Evolutionary conservation across 1,140 invertebrate species (phyloP), one percentile per base, ranked within the genome.

Genomic region (Macrobrachium nipponense): DNA sequence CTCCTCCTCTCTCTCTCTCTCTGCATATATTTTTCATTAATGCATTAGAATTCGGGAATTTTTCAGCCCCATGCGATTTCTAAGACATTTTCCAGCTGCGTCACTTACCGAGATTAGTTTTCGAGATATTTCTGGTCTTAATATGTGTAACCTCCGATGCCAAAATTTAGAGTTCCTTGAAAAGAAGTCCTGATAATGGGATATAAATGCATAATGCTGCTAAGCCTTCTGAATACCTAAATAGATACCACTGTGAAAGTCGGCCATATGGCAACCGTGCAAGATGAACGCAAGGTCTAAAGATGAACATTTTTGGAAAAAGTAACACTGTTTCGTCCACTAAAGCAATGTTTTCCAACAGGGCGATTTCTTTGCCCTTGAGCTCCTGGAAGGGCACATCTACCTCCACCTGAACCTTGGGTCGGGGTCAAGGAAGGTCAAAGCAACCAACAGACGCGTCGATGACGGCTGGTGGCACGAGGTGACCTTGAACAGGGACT

Each of bases 401-500:
- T 98, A 97, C 91, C 93, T 98, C 18, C 95, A 98, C 88, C 92
- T 98, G 80, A 96, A 98, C 91, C 92, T 99, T 20, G 98, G 98
- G 0, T 97, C 96, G n/a, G 98, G 97, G 0, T 93, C 95, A 8
- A 94, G 96, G 0, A 95, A 97, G 90, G 94, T 98, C 17, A 94
- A 96, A 89, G 95, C 96, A 0, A 97, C 96, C 0, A 93, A 95
- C 66, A 91, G 95, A 72, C 92, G 95, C 62, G 94, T 99, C 0
- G 96, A 98, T 90, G 97, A 99, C 90, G 96, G 96, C 0, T 93
- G 94, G 51, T 98, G 97, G 96, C 98, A 99, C 90, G 95, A 97
- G 89, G 95, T 99, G 2, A 93, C 94, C 12, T 91, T 99, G 84
- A 93, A 95, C 83, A 92, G 96, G 83, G 95, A 94, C 84, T 96